Base-by-base conservation (phyloP, 1,140 invertebrate species). In the Meloidogyne exigua region DNA sequence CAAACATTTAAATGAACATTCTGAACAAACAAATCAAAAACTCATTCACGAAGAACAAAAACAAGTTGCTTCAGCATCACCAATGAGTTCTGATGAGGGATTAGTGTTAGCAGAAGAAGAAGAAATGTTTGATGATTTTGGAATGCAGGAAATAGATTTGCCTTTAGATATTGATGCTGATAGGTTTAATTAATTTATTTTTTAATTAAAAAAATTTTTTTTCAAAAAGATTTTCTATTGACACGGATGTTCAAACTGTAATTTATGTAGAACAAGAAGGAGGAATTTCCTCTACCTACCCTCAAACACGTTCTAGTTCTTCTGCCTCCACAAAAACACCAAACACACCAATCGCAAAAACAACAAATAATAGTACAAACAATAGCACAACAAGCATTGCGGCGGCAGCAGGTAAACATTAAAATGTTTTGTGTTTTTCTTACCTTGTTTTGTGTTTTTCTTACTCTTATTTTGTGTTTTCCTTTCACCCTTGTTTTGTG, bases 221-320 rank as follows among this genome's bases (percentile, higher is more conserved):
- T n/a, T n/a, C n/a, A n/a, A 21, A 68, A 21, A 68, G 69, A 62
- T 36, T 76, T 42, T 82, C 80, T 11, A 57, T 80, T 11, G 80
- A 82, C 11, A 82, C 79, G 26, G 80, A 80, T 44, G 74, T 73
- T 18, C 79, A 80, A 21, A 82, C 80, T 1, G 80, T 79, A 36
- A 79, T 79, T 49, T 72, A 36, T 26, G n/a, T 79, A 18, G 68
- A 79, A 25, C 49, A 42, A 28, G 23, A 76, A 11, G 49, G 49
- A 4, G 49, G 49, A 57, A 57, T 57, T 3, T 57, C 5, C 18
- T 49, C 18, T 49, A 18, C 0, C 18, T 49, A 18, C 5, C 49
- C 49, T 13, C 21, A 64, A 62, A 15, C 23, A 36, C 49, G 57
- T 36, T 36, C 72, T 12, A 65, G 36, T 36, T 73, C 57, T 18